Evolutionary conservation across 2,797 vertebrate genomes (phyloP).

Genomic region (Xenentodon cancila): DNA sequence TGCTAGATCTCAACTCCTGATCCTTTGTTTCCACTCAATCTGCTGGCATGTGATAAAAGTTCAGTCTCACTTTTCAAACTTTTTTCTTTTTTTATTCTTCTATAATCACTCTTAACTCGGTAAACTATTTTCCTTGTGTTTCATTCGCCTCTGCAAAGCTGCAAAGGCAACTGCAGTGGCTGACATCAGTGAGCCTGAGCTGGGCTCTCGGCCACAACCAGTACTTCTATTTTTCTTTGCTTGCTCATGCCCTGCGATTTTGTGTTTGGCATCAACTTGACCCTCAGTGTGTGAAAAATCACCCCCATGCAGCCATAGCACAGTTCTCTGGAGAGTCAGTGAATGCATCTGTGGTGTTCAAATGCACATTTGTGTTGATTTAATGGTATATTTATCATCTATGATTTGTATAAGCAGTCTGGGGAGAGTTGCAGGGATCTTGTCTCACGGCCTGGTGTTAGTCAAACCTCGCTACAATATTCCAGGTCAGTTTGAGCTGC

Average conservation of each 20-base stretch:
- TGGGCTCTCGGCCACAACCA: conserved; percentile 30
- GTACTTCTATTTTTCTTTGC: conserved; percentile 52
- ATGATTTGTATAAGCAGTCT: conserved; percentile 37
- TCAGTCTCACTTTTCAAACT: conserved; percentile 9
- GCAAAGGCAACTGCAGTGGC: neutral
- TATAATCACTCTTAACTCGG: no score
- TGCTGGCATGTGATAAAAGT: conserved; percentile 24
- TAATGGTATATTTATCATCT: conserved; percentile 1
- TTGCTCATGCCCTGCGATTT: conserved; percentile 32
- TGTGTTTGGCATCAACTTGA: conserved; percentile 58
- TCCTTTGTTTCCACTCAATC: no score
- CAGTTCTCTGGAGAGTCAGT: conserved; percentile 13
- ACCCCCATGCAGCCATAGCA: conserved; percentile 1
- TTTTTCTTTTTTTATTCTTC: no score
- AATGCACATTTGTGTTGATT: conserved; percentile 25
- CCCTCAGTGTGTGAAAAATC: conserved; percentile 28
- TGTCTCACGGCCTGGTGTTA: conserved; percentile 35
- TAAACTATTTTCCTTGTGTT: conserved; percentile 14
- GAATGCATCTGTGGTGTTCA: conserved; percentile 26
- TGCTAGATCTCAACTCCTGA: conserved; percentile 1
- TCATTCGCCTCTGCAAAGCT: neutral
- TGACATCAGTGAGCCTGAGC: conserved; percentile 35
- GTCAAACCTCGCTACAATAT: conserved; percentile 26
- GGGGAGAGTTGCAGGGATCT: conserved; percentile 20
- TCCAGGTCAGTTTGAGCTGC: conserved; percentile 20